Base-by-base conservation (phyloP, 1,140 invertebrate genomes). In the Matsumurasca onukii region DNA sequence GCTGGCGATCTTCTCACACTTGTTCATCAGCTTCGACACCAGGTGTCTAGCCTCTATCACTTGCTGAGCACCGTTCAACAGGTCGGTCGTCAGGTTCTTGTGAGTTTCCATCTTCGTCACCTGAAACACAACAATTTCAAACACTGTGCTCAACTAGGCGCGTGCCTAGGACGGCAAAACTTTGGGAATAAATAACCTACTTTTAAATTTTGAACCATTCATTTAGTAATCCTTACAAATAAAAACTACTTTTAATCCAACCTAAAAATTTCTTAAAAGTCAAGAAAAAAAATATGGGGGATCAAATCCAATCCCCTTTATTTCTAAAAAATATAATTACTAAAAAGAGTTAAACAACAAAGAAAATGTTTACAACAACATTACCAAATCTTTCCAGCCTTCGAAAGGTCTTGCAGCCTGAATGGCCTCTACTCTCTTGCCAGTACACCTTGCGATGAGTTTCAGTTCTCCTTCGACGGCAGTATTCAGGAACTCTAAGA, bases 401-500 rank as follows among this genome's bases (percentile, higher is more conserved):
- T 81, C 79, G 74, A 91, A 93, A 0, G 91, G 91, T 55, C 91
- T 80, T 55, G 82, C 76, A 51, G 86, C 80, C 48, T 91, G 81
- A 31, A 93, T 86, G 3, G 84, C 82, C 24, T 89, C 84, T 0
- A 87, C 87, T 75, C 89, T 92, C 75, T 91, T 93, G 73, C 87
- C 84, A 0, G 89, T 89, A 75, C 89, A 89, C 0, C 86, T 84
- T 65, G 85, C 83, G 69, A 93, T 85, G 15, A 87, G 77, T 29
- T 86, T 81, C 12, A 93, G 75, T 76, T 93, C 91, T 22, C 80
- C 81, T 51, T 84, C 70, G 25, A 82, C 82, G 34, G 88, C 89
- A 49, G 77, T 88, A 77, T 89, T 88, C 73, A 93, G 83, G 75
- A 93, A 92, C 51, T 91, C 86, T 69, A 91, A 87, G 30, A 92